Evolutionary conservation across 2,888 invertebrate species (phyloP).

Genomic region (Lysandra bellargus): DNA sequence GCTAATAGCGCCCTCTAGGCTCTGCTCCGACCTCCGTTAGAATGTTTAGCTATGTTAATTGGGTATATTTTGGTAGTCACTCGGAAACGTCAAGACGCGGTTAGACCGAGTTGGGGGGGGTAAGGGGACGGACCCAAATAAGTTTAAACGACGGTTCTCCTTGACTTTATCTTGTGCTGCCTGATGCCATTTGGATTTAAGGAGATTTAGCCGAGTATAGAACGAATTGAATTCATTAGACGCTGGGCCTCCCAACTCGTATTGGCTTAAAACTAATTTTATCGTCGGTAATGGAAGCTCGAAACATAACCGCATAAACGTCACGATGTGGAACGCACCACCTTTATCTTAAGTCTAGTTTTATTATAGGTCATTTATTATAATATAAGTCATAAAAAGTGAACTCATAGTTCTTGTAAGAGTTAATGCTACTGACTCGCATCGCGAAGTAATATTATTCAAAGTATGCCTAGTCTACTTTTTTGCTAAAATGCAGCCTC

Average conservation of each 20-base stretch:
- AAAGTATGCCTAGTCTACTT: no score
- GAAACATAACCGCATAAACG: background rate
- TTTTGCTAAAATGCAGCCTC: no score
- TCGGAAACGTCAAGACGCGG: background rate
- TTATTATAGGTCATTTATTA: background rate
- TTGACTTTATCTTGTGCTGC: conserved; percentile 9
- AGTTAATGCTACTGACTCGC: no score
- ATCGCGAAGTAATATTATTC: no score
- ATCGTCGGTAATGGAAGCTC: background rate
- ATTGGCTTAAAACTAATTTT: conserved; percentile 14
- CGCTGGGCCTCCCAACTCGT: background rate
- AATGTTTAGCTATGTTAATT: no score
- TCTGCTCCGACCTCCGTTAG: no score
- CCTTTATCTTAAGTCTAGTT: background rate
- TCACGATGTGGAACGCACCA: background rate
- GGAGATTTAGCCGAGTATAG: conserved; percentile 1
- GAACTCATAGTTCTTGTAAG: no score
- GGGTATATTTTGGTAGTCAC: background rate
- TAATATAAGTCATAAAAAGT: no score
- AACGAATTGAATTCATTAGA: conserved; percentile 10
- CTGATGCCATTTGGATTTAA: background rate
- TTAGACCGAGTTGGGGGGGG: background rate
- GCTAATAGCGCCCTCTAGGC: no score
- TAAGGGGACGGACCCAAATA: conserved; percentile 1
- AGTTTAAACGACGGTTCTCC: conserved; percentile 3